These are phyloP conservation scores for Drosophila triauraria DNA, from an alignment of 1,140 invertebrate species.

Conservation along the genomic window DNA sequence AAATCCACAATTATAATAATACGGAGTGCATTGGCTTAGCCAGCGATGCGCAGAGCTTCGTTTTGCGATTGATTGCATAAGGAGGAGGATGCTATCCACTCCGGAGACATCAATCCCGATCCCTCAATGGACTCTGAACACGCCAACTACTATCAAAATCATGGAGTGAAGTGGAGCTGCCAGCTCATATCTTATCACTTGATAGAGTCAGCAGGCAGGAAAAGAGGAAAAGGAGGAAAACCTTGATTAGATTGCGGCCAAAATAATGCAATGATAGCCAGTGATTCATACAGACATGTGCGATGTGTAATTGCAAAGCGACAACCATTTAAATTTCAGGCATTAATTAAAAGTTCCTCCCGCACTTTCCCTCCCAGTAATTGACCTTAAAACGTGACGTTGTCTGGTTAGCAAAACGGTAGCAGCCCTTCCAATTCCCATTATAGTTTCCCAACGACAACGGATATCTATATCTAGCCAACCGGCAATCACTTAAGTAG, in stretches of 20 bases:
- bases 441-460: constrained; percentile 54
- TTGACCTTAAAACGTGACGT: constrained; percentile 74
- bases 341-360: constrained; percentile 36
- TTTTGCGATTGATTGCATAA: constrained; percentile 42
- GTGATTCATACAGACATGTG: constrained; percentile 46
- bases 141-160: constrained; percentile 4
- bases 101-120: constrained; percentile 37
- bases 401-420: constrained; percentile 35
- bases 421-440: constrained; percentile 34
- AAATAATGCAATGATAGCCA: constrained; percentile 42
- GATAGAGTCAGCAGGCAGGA: constrained; percentile 36
- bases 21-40: constrained; percentile 65
- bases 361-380: constrained; percentile 51
- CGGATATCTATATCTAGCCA: constrained; percentile 49
- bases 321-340: constrained; percentile 22
- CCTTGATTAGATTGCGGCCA: constrained; percentile 54
- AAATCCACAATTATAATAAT: constrained; percentile 44
- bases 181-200: constrained; percentile 61
- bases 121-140: constrained; percentile 63
- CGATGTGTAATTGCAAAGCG: constrained; percentile 40
- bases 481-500: constrained; percentile 75
- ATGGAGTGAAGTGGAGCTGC: constrained; percentile 28
- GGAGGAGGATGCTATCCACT: constrained; percentile 16
- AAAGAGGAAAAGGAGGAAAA: background rate
- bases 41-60: constrained; percentile 42